Evolutionary conservation across 2,888 invertebrate species (phyloP).

Genomic region (Torymus tubicola): DNA sequence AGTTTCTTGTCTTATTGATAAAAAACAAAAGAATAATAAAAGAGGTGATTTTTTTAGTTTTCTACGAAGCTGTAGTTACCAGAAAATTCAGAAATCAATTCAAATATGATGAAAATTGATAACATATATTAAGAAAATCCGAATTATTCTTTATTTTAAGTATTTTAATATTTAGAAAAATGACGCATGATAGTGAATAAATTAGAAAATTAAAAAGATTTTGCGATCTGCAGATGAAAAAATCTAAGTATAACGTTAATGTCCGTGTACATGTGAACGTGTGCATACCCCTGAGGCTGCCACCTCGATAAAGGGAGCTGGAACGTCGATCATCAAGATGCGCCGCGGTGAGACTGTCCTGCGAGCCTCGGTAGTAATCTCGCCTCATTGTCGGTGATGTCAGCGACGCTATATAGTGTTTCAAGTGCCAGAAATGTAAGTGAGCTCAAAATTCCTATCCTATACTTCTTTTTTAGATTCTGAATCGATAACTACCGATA

Average conservation of each 20-base stretch:
- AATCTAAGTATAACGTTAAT: conserved; percentile 25
- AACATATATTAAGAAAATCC: too few relatives aligned
- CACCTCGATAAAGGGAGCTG: conserved; percentile 85
- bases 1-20: too few relatives aligned
- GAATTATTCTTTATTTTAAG: too few relatives aligned
- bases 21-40: too few relatives aligned
- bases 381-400: conserved; percentile 86
- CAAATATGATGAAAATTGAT: too few relatives aligned
- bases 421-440: conserved; percentile 70
- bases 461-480: conserved; percentile 51
- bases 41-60: too few relatives aligned
- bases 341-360: conserved; percentile 89
- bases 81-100: too few relatives aligned
- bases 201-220: too few relatives aligned
- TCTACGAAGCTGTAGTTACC: too few relatives aligned
- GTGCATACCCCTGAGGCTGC: conserved; percentile 75
- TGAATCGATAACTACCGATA: background rate
- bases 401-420: conserved; percentile 75
- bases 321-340: conserved; percentile 79
- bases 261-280: conserved; percentile 52
- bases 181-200: too few relatives aligned
- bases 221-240: background rate
- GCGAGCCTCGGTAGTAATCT: conserved; percentile 94
- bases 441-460: conserved; percentile 70
- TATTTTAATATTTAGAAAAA: too few relatives aligned